These are phyloP conservation scores for Lepidochitona cinerea DNA, from an alignment of 2,888 invertebrate genomes.

Conservation along the genomic window DNA sequence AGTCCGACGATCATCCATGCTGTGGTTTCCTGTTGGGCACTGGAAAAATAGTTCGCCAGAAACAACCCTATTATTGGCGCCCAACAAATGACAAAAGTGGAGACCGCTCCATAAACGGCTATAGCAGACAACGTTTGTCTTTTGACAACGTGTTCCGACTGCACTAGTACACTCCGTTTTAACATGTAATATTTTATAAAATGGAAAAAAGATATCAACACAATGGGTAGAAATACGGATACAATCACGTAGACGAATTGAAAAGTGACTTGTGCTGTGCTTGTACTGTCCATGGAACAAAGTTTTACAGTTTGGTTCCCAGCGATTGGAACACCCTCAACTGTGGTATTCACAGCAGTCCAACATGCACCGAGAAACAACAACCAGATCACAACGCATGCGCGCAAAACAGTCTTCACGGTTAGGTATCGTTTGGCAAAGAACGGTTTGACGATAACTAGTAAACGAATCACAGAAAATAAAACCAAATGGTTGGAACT, in stretches of 20 bases:
- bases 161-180: background rate
- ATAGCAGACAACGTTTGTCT: background rate
- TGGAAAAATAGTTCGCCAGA: too few relatives aligned
- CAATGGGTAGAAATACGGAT: background rate
- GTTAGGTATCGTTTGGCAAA: background rate
- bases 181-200: background rate
- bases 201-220: background rate
- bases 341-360: background rate
- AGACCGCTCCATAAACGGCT: background rate
- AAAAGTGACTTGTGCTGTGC: background rate
- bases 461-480: background rate
- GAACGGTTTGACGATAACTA: background rate
- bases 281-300: background rate
- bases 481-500: background rate
- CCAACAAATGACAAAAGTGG: background rate
- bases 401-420: background rate
- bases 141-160: background rate
- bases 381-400: background rate
- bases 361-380: background rate
- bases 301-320: background rate
- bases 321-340: background rate
- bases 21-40: too few relatives aligned
- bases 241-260: background rate
- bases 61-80: background rate
- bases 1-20: too few relatives aligned